phyloP scores from a whole-genome alignment of 2,797 vertebrate genomes.

The Semaprochilodus insignis region DNA sequence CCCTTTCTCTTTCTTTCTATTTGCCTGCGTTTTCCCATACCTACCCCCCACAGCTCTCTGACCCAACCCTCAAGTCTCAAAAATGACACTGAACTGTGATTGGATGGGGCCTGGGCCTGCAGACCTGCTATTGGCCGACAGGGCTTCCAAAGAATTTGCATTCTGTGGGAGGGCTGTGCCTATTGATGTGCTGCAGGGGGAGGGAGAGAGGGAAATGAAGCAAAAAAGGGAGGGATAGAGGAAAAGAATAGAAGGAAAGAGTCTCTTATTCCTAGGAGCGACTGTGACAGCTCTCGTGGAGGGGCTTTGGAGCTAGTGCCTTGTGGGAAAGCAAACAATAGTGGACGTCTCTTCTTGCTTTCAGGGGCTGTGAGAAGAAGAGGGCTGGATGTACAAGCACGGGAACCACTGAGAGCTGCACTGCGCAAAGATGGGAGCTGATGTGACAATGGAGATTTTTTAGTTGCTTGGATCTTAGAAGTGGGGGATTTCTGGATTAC shows the following conservation, averaged over 20 bases:
- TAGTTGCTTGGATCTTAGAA: conserved; percentile 50
- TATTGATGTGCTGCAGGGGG: conserved; percentile 60
- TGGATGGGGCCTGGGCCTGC: conserved; percentile 49
- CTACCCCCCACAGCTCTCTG: conserved; percentile 48
- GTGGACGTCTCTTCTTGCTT: conserved; percentile 22
- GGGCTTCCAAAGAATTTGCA: conserved; percentile 52
- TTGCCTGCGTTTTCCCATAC: conserved; percentile 16
- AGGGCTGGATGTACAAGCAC: conserved; percentile 40
- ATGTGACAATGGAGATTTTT: conserved; percentile 56
- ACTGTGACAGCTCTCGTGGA: conserved; percentile 49
- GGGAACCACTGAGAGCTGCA: conserved; percentile 56
- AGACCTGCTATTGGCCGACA: conserved; percentile 59
- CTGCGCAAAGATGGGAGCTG: conserved; percentile 61
- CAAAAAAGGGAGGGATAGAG: conserved; percentile 60
- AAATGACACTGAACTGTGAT: conserved; percentile 51
- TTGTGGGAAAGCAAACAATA: conserved; percentile 55
- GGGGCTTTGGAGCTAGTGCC: conserved; percentile 34
- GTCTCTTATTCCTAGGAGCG: conserved; percentile 56
- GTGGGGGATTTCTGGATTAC: conserved; percentile 40
- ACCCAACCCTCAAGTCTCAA: conserved; percentile 52
- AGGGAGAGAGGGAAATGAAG: conserved; percentile 58
- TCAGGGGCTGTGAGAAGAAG: conserved; percentile 40
- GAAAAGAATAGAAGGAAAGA: conserved; percentile 59
- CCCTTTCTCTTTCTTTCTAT: conserved; percentile 19
- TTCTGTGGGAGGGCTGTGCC: conserved; percentile 48